These are phyloP conservation scores for Agrotis segetum DNA, from an alignment of 2,888 invertebrate genomes.

Conservation along the genomic window DNA sequence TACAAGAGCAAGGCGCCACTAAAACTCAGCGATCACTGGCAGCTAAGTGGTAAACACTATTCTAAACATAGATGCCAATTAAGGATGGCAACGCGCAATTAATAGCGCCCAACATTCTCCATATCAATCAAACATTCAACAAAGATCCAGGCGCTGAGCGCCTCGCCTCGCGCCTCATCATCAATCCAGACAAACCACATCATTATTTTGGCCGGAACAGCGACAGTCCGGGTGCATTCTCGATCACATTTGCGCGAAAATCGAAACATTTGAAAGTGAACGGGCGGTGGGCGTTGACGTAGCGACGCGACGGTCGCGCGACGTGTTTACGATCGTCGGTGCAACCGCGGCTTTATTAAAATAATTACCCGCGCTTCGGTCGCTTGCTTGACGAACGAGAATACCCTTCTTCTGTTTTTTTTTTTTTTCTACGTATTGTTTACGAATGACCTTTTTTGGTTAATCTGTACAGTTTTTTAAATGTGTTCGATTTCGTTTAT, in stretches of 20 bases:
- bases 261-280: slow-evolving; percentile 71
- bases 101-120: slow-evolving; percentile 36
- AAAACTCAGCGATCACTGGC: slow-evolving; percentile 22
- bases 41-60: slow-evolving; percentile 37
- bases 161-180: slow-evolving; percentile 43
- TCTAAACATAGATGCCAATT: slow-evolving; percentile 53
- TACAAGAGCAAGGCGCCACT: slow-evolving; percentile 14
- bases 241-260: slow-evolving; percentile 72
- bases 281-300: slow-evolving; percentile 76
- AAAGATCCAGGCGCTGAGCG: slow-evolving; percentile 41
- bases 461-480: slow-evolving; percentile 36
- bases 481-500: slow-evolving; percentile 27
- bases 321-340: slow-evolving; percentile 75
- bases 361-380: slow-evolving; percentile 78
- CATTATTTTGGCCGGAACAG: slow-evolving; percentile 51
- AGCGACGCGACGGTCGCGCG: slow-evolving; percentile 63
- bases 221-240: slow-evolving; percentile 53
- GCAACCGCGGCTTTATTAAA: slow-evolving; percentile 78
- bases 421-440: slow-evolving; percentile 64
- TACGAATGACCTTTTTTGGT: slow-evolving; percentile 64
- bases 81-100: slow-evolving; percentile 39
- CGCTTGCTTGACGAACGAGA: slow-evolving; percentile 72
- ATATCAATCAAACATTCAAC: slow-evolving; percentile 56
- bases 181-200: slow-evolving; percentile 50
- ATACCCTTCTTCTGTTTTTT: slow-evolving; percentile 66